Conservation (phyloP, 2,888 invertebrate species). For the Eupsilia transversa region DNA sequence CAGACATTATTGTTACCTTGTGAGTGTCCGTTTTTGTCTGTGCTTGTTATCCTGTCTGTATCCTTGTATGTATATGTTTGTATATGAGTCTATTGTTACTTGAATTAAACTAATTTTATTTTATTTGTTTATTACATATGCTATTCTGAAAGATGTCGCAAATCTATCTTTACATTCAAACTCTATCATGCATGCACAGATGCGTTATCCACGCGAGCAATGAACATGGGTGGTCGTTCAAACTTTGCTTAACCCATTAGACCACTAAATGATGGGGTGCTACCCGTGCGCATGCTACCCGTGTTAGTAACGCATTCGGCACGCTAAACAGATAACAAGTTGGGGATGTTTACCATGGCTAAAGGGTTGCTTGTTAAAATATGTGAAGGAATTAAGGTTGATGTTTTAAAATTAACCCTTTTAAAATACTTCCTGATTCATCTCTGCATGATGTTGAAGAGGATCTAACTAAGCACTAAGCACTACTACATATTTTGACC, state of each 20-base stretch:
- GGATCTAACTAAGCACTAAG: not conserved
- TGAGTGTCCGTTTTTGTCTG: too few species aligned
- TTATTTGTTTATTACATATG: too few species aligned
- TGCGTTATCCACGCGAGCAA: slow-evolving; percentile 32
- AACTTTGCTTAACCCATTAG: slow-evolving; percentile 65
- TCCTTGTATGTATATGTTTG: too few species aligned
- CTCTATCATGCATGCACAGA: too few species aligned
- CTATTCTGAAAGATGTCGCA: too few species aligned
- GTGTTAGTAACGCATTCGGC: slow-evolving; percentile 33
- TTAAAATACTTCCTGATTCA: not conserved
- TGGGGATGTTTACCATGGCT: slow-evolving; percentile 22
- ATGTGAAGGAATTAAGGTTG: not conserved
- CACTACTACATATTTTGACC: not conserved
- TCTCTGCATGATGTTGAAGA: not conserved
- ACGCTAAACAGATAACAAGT: slow-evolving; percentile 47
- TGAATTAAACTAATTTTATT: too few species aligned
- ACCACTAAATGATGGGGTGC: slow-evolving; percentile 69
- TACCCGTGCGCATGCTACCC: slow-evolving; percentile 23
- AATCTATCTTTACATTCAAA: too few species aligned
- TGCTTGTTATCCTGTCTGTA: too few species aligned
- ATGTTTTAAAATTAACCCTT: not conserved
- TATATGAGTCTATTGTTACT: too few species aligned
- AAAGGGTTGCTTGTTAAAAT: slow-evolving; percentile 11
- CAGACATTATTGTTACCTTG: too few species aligned
- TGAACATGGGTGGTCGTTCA: slow-evolving; percentile 65